Evolutionary conservation across 1,140 invertebrate genomes (phyloP).

Genomic region (Bombus confusus): DNA sequence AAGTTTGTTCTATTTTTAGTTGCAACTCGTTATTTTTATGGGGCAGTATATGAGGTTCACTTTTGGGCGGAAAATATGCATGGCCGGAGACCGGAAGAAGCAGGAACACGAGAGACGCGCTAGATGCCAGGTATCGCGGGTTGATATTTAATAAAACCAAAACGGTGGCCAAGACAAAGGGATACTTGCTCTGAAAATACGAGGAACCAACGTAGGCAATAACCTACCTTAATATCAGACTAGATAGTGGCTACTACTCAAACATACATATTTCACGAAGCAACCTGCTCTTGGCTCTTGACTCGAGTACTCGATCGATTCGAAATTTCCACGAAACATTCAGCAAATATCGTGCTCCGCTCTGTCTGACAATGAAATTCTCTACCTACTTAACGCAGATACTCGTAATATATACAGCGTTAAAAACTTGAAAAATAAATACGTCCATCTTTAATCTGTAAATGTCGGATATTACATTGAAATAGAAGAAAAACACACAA

Average conservation of each 20-base stretch:
- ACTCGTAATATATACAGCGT: neutral
- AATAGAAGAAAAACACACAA: neutral
- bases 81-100: too few species aligned
- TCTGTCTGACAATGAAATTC: neutral
- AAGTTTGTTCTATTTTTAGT: neutral
- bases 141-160: conserved; percentile 35
- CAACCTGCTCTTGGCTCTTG: neutral
- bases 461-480: neutral
- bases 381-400: neutral
- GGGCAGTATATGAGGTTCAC: neutral
- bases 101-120: neutral
- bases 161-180: conserved; percentile 20
- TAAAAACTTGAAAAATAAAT: neutral
- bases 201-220: conserved; percentile 5
- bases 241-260: neutral
- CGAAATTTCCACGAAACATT: neutral
- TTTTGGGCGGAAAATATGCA: neutral
- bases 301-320: neutral
- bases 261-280: neutral
- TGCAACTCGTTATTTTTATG: neutral
- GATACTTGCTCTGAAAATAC: conserved; percentile 7
- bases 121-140: neutral
- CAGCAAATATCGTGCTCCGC: neutral
- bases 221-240: neutral
- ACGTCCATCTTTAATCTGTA: neutral